Base-by-base conservation (phyloP, 2,797 vertebrate genomes). In the Gila robusta region DNA sequence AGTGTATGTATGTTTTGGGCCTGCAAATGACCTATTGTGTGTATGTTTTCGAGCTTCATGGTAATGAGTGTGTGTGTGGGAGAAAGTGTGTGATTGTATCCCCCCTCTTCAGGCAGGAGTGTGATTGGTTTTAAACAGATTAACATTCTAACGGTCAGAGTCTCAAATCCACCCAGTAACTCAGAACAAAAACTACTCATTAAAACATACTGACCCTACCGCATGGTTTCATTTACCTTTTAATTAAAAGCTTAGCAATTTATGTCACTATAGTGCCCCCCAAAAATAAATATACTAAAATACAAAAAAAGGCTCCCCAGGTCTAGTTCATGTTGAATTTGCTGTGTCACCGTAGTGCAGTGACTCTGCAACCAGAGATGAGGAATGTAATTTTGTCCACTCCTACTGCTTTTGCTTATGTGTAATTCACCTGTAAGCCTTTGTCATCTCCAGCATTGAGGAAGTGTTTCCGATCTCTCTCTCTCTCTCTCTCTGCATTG, bases 141-240 rank as follows among this genome's bases (percentile, higher is more conserved):
- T 88, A 89, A 88, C 87, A 89, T 86, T 88, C 84, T 86, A 89
- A 84, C 84, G 47, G 62, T 84, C 83, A 87, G 76, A 66, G 59
- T 85, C 64, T 84, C 82, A 89, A 86, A 86, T 86, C 81, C 67
- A 77, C 77, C 81, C 69, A 28, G 59, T 37, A 86, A 80, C 23
- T 62, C 59, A 44, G 81, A 87, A 86, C 80, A 74, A 87, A 70
- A 83, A 77, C 47, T 49, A 21, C 80, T 86, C 64, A 83, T 86
- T 89, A 89, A 72, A 86, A 78, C 79, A 70, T 59, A 35, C 69
- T 81, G 64, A 47, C 49, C 66, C 82, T 49, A 32, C 56, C 69
- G 37, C 67, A 66, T 39, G 52, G 62, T 64, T 66, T 77, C 26
- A 3, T 6, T 67, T 8, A 56, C 19, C 49, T 54, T 86, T 39